Evolutionary conservation across 1,140 invertebrate genomes (phyloP).

Genomic region (Philotrypesis tridentata): DNA sequence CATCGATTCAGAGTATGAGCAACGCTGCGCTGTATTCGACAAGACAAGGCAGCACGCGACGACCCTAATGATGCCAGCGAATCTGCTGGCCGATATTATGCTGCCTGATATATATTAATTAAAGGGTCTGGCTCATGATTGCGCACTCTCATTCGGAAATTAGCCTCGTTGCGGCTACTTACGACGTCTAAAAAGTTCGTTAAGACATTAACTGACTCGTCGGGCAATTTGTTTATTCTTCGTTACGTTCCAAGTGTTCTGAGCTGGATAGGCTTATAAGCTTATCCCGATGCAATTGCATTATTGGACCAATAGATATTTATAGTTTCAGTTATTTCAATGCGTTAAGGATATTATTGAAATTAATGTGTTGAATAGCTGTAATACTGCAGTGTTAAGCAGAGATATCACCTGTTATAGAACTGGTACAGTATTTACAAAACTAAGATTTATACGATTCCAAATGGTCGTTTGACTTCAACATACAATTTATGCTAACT

Average conservation of each 20-base stretch:
- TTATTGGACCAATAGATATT: too few relatives aligned
- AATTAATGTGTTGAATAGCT: too few relatives aligned
- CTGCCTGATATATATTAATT: constrained; percentile 10
- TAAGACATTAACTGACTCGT: constrained; percentile 5
- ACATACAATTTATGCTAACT: too few relatives aligned
- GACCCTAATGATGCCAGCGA: neutral
- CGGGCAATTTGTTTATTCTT: neutral
- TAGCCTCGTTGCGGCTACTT: constrained; percentile 25
- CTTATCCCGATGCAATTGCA: too few relatives aligned
- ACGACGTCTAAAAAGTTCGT: constrained; percentile 36
- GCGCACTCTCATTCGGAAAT: constrained; percentile 33
- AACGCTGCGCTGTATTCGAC: neutral
- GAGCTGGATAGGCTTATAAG: too few relatives aligned
- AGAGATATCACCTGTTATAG: too few relatives aligned
- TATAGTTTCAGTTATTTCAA: too few relatives aligned
- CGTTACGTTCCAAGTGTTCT: neutral
- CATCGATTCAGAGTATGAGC: constrained; percentile 5
- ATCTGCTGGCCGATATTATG: neutral
- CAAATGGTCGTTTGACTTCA: too few relatives aligned
- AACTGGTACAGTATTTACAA: too few relatives aligned
- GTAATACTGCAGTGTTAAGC: too few relatives aligned
- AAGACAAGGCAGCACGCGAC: neutral
- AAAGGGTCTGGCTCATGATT: constrained; percentile 5
- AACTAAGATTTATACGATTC: too few relatives aligned
- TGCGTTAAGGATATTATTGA: too few relatives aligned